Evolutionary conservation across 2,113 vertebrate genomes (phyloP).

Genomic region (Planiliza haematocheilus): DNA sequence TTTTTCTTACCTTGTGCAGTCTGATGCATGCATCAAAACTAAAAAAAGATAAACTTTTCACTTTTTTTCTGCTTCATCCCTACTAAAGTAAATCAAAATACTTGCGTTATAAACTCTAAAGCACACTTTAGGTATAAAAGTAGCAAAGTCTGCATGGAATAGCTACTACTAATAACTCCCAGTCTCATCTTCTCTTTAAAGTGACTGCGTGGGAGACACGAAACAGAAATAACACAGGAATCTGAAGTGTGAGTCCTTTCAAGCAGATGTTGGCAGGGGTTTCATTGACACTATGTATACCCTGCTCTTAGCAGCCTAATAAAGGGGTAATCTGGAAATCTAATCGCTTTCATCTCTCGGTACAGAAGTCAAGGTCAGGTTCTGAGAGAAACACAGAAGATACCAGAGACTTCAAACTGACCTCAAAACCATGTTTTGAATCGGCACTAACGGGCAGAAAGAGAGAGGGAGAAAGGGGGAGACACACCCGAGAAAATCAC

Average conservation of each 20-base stretch:
- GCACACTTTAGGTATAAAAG: neutral
- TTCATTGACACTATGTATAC: constrained; percentile 48
- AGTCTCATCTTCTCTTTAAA: constrained; percentile 5
- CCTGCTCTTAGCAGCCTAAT: constrained; percentile 45
- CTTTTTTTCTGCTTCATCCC: neutral
- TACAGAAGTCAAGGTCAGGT: constrained; percentile 33
- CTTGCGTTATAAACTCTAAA: neutral
- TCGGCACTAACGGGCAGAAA: constrained; percentile 6
- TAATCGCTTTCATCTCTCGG: constrained; percentile 40
- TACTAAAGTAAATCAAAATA: too few species aligned
- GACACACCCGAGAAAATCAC: constrained; percentile 14
- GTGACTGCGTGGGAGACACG: too few species aligned
- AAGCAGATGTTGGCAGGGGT: constrained; percentile 43
- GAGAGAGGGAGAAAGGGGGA: neutral
- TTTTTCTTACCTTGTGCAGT: neutral
- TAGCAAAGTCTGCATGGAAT: neutral
- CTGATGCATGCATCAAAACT: neutral
- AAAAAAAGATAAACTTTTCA: constrained; percentile 5
- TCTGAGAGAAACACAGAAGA: constrained; percentile 40
- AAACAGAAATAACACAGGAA: constrained; percentile 20
- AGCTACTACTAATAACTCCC: neutral
- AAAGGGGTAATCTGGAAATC: constrained; percentile 40
- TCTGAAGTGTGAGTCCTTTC: constrained; percentile 23
- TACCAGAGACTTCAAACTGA: constrained; percentile 57
- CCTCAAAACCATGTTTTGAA: constrained; percentile 47